These are phyloP conservation scores for Triplophysa siluroides DNA, from an alignment of 2,113 vertebrate genomes.

Conservation along the genomic window DNA sequence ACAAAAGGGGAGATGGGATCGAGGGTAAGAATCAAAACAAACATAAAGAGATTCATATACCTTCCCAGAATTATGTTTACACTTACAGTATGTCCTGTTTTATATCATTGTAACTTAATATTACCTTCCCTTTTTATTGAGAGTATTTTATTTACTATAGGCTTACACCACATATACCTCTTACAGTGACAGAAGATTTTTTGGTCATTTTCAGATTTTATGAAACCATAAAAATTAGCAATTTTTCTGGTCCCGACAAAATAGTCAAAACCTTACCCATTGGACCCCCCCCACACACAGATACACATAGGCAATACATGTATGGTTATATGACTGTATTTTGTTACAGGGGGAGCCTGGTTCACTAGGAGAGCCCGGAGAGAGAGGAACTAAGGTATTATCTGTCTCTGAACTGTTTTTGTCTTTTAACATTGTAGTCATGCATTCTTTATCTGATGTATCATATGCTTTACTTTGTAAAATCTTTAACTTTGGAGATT, in stretches of 20 bases:
- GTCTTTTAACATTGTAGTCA: background rate
- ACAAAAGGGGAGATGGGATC: conserved; percentile 68
- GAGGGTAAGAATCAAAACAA: conserved; percentile 63
- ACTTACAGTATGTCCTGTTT: no score
- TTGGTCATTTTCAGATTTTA: background rate
- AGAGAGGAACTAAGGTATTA: conserved; percentile 79
- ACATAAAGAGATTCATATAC: background rate
- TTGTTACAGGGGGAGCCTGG: conserved; percentile 80
- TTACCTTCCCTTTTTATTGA: no score
- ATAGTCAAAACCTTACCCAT: no score
- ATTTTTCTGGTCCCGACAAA: no score
- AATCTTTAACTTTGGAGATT: background rate
- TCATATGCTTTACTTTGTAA: no score
- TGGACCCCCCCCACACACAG: no score
- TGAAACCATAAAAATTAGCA: background rate
- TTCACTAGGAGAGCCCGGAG: conserved; percentile 76
- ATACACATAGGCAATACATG: no score
- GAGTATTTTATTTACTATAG: no score
- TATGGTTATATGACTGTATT: background rate
- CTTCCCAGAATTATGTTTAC: background rate
- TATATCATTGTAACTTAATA: no score
- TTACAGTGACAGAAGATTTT: background rate
- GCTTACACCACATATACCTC: background rate
- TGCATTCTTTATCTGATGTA: no score
- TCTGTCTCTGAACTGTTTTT: background rate